A percentile compares a stretch with the other conserved stretches of the same genome.
phyloP scores from a whole-genome alignment of 2,888 invertebrate species.

The Apamea epomidion region DNA sequence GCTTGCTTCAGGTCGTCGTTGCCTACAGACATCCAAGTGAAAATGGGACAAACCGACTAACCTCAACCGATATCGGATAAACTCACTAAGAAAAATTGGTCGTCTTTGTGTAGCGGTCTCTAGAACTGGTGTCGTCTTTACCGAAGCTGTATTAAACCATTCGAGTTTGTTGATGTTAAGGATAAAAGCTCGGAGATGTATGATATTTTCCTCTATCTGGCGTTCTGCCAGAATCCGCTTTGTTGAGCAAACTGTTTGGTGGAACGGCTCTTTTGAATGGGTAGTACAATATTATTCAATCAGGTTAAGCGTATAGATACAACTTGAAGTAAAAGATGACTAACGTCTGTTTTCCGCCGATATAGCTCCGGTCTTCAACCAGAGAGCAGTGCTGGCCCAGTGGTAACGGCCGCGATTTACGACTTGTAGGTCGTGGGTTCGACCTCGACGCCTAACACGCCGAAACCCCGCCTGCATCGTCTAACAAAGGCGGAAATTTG shows the following conservation, averaged over 20 bases:
- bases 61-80: not conserved
- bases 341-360: not conserved
- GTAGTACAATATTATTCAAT: constrained; percentile 36
- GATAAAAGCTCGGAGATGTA: constrained; percentile 37
- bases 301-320: not conserved
- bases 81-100: not conserved
- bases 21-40: not conserved
- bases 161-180: constrained; percentile 48
- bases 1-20: not conserved
- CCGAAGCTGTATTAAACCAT: constrained; percentile 30
- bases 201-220: constrained; percentile 39
- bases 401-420: too few relatives aligned
- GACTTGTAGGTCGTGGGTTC: too few relatives aligned
- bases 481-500: too few relatives aligned
- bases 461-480: too few relatives aligned
- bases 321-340: not conserved
- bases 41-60: not conserved
- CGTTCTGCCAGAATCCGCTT: constrained; percentile 36
- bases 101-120: not conserved
- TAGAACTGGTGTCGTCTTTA: constrained; percentile 4
- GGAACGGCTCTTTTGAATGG: constrained; percentile 32
- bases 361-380: too few relatives aligned
- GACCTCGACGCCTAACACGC: too few relatives aligned
- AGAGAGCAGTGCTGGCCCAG: too few relatives aligned
- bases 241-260: constrained; percentile 27